Evolutionary conservation across 2,113 vertebrate species (phyloP), one percentile per base, ranked within the genome.

Genomic region (Xiphophorus couchianus): DNA sequence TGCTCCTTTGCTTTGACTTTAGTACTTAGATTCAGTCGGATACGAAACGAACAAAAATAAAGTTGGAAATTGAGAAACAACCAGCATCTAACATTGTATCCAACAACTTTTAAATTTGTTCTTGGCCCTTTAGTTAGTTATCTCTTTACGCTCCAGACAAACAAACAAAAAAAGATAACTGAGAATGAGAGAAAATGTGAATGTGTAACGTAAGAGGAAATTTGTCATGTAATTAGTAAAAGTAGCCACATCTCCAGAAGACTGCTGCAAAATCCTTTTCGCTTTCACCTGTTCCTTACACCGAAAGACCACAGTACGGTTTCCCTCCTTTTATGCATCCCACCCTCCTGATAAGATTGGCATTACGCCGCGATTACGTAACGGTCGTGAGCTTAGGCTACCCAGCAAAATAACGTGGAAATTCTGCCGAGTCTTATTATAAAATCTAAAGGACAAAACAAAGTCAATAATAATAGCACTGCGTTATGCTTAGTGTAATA

Each of bases 301-400:
- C 58, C 29, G 7, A 12, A 62, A 65, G 35, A 74, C 66, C 75
- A 42, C 69, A 27, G 86, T 90, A 85, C 71, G 89, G 86, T 90
- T 86, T 89, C 87, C 84, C 87, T 89, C 78, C 58, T 10, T 4
- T 51, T 83, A 35, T 6, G 6, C 33, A 42, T 66, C 65, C 67
- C 73, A 72, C 66, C 25, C 48, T 66, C 30, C 4, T 12, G n/a
- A 51, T 31, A n/a, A 62, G 6, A 29, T 44, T 22, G 13, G 48
- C 39, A 42, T 54, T 48, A 30, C 19, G 3, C 19, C 17, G 0
- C 9, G 1, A 33, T 28, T 39, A n/a, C 33, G n/a, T 33, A 69
- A 39, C 4, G 17, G 27, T 17, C 13, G 64, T 3, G 2, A 1
- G 2, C 19, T 31, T 14, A 5, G 12, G 0, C 4, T 4, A 2